Evolutionary conservation across 2,113 vertebrate genomes (phyloP).

Genomic region (human (Homo sapiens)): DNA sequence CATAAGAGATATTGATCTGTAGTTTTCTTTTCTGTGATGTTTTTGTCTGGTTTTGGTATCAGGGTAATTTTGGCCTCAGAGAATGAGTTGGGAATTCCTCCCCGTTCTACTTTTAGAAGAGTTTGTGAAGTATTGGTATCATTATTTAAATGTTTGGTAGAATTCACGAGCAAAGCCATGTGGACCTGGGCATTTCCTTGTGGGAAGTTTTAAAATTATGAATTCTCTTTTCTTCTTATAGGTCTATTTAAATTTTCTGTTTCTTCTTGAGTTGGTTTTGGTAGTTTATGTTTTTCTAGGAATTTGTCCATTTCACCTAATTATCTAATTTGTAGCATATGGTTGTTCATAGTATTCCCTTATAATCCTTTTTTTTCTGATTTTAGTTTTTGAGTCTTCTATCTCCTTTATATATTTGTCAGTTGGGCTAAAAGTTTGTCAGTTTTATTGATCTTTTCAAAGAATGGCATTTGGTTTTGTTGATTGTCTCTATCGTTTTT

Average conservation of each 20-base stretch:
- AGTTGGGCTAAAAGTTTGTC: not conserved
- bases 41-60: constrained; percentile 8
- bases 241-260: not conserved
- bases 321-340: not conserved
- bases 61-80: not conserved
- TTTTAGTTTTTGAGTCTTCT: constrained; percentile 22
- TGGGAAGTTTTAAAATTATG: not conserved
- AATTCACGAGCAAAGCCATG: not conserved
- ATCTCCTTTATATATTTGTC: not conserved
- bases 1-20: not conserved
- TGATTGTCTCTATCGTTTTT: constrained; percentile 22
- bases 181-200: not conserved
- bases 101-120: not conserved
- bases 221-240: not conserved
- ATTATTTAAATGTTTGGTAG: constrained; percentile 30
- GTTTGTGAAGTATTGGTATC: not conserved
- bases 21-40: constrained; percentile 11
- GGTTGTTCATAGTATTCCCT: not conserved
- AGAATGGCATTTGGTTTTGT: not conserved
- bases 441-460: not conserved
- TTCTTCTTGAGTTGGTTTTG: constrained; percentile 6
- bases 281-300: not conserved
- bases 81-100: not conserved
- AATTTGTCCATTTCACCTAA: not conserved
- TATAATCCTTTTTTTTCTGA: not conserved